Evolutionary conservation across 2,888 invertebrate species (phyloP).

Genomic region (Suillia variegata): DNA sequence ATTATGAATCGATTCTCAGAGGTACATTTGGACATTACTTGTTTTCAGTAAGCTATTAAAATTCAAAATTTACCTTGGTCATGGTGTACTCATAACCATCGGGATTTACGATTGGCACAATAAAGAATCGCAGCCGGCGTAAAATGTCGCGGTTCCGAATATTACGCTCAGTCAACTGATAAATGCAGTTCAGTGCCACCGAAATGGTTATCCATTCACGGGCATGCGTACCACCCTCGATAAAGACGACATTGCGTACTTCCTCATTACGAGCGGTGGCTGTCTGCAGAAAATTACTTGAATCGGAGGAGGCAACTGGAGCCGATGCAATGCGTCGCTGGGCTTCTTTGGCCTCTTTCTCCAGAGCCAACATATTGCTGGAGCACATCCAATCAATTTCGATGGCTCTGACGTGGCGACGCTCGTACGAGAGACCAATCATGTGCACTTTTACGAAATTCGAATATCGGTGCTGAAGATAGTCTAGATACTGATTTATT

Average conservation of each 20-base stretch:
- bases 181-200: constrained; percentile 67
- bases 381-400: constrained; percentile 55
- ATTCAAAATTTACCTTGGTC: constrained; percentile 62
- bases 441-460: constrained; percentile 48
- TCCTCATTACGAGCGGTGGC: constrained; percentile 24
- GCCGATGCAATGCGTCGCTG: constrained; percentile 30
- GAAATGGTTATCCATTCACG: constrained; percentile 72
- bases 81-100: constrained; percentile 74
- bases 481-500: constrained; percentile 56
- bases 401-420: constrained; percentile 48
- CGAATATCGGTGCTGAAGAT: constrained; percentile 43
- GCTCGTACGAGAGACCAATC: constrained; percentile 55
- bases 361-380: constrained; percentile 34
- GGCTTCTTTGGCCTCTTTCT: constrained; percentile 20
- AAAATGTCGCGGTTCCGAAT: constrained; percentile 61
- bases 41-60: too few relatives aligned
- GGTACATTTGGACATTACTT: too few relatives aligned
- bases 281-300: constrained; percentile 12
- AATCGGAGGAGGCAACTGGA: constrained; percentile 2
- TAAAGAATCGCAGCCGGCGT: constrained; percentile 69
- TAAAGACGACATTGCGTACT: constrained; percentile 50
- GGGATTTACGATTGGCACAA: constrained; percentile 72
- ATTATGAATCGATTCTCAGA: too few relatives aligned
- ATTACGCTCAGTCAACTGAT: constrained; percentile 65
- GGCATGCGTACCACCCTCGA: constrained; percentile 65